Conservation (phyloP, 2,113 vertebrate species). For the Lontra canadensis region DNA sequence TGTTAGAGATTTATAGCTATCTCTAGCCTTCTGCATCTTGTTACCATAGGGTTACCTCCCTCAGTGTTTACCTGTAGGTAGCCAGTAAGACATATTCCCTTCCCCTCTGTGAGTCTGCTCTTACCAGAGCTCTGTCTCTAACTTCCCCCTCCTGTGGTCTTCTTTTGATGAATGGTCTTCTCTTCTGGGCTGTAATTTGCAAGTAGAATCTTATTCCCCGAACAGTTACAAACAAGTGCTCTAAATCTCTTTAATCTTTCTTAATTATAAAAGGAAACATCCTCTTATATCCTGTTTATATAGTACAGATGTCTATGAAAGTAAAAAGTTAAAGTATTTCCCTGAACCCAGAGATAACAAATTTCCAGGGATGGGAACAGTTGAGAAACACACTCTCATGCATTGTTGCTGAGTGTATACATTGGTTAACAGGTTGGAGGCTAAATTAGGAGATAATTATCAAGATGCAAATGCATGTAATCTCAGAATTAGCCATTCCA, state of each 20-base stretch:
- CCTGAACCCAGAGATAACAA: not conserved
- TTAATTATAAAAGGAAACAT: conserved; percentile 17
- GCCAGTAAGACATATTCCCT: not conserved
- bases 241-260: not conserved
- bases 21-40: not conserved
- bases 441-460: not conserved
- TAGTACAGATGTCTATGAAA: not conserved
- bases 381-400: not conserved
- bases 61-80: not conserved
- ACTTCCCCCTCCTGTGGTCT: not conserved
- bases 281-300: not conserved
- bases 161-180: not conserved
- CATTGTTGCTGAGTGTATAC: not conserved
- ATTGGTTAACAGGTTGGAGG: not conserved
- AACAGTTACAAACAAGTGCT: not conserved
- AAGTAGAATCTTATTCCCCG: not conserved
- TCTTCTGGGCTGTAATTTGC: not conserved
- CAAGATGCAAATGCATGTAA: not conserved
- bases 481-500: not conserved
- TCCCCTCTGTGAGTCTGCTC: not conserved
- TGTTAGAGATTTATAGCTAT: not conserved
- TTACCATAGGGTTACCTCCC: too few relatives aligned
- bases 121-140: not conserved
- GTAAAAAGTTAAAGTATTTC: not conserved
- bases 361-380: not conserved